Evolutionary conservation across 1,140 invertebrate species (phyloP), one percentile per base, ranked within the genome.

Genomic region (Aphidius gifuensis): DNA sequence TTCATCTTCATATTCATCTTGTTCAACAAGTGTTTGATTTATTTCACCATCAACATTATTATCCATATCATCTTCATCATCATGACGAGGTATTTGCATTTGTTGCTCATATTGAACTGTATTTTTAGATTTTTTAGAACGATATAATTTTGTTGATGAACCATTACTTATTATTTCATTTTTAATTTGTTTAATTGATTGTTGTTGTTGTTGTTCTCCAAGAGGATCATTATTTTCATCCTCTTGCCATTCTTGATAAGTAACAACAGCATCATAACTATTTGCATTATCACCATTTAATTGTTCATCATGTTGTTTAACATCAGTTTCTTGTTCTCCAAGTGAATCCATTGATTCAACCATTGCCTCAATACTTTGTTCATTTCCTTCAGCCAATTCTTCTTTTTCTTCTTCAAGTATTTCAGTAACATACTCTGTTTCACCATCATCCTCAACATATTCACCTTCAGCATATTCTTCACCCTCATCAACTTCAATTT

Each of bases 191-290:
- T 49, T 65, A 56, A 39, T 50, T 60, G 38, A 7, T 47, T 60
- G 4, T 32, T 39, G 40, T 55, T 56, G 46, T 56, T 42, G n/a
- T 32, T 32, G 23, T 4, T 32, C 1, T 48, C 72, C 71, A 7
- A 62, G 5, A 40, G 71, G 71, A 21, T 80, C 77, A 23, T 72
- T 54, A 4, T 4, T 4, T 5, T 80, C 79, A 32, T 79, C 78
- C 32, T 80, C 76, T 49, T 78, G 74, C 78, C 78, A 80, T 59
- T 80, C 79, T 40, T 77, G 75, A 38, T 80, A 80, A 1, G 68
- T 61, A 46, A 77, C 63, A 39, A 73, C 50, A 51, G 68, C 65
- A 21, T 76, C 74, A 6, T 53, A 62, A 38, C 6, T 64, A 48
- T 49, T 32, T n/a, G 3, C 2, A 4, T 11, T 5, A 6, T 21